Percentiles rank a stretch among this genome's conserved stretches.
phyloP scores from a whole-genome alignment of 2,797 vertebrate species.

The Pseudochaenichthys georgianus region DNA sequence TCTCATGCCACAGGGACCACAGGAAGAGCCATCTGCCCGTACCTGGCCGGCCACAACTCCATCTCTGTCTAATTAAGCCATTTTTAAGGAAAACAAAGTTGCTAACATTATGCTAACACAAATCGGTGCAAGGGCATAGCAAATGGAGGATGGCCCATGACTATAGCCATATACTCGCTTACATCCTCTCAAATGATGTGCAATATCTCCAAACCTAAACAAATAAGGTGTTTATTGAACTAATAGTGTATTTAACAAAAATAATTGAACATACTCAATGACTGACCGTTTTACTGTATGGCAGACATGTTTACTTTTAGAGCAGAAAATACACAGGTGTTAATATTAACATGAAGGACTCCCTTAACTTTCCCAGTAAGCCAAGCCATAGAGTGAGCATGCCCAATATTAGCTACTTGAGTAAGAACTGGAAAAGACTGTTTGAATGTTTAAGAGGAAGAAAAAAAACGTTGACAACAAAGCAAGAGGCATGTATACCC shows the following conservation, averaged over 20 bases:
- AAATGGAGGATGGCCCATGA: neutral
- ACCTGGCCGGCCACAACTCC: neutral
- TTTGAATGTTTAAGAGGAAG: neutral
- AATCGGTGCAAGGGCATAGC: neutral
- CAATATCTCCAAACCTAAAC: too few relatives aligned
- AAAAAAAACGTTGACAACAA: neutral
- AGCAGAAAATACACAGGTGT: neutral
- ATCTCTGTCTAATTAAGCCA: neutral
- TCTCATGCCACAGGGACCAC: neutral
- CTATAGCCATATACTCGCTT: neutral
- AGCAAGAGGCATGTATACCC: neutral
- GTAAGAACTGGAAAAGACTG: neutral
- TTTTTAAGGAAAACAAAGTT: neutral
- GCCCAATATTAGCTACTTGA: too few relatives aligned
- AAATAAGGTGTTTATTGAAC: neutral
- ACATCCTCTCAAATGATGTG: too few relatives aligned
- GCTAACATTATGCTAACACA: neutral
- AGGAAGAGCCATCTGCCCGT: neutral
- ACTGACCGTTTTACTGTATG: neutral
- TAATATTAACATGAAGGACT: too few relatives aligned
- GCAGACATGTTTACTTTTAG: neutral
- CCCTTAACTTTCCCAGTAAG: too few relatives aligned
- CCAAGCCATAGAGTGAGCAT: too few relatives aligned
- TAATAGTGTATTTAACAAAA: neutral
- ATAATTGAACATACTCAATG: neutral